Evolutionary conservation across 2,113 vertebrate genomes (phyloP), one percentile per base, ranked within the genome.

Genomic region (Speoplatyrhinus poulsoni): DNA sequence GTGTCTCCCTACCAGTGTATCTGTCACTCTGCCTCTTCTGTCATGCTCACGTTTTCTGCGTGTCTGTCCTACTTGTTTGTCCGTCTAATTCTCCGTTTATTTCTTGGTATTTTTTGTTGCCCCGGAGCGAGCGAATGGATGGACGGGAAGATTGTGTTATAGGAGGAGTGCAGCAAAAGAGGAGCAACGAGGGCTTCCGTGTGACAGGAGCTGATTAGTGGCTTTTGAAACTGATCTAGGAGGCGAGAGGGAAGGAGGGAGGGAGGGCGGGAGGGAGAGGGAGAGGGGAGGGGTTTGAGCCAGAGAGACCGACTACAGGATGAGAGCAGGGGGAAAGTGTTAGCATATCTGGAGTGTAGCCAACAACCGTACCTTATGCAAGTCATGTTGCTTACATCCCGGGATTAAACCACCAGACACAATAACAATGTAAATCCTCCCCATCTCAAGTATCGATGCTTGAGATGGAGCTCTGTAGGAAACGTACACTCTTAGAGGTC

Each of bases 21-120:
- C 50, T 13, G 15, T 1, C 46, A 3, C 15, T 9, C 26, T 12
- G 19, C 62, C 46, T n/a, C 57, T 58, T 54, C 46, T 77, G 54
- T 36, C 69, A 69, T 66, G 50, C 54, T 62, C 50, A n/a, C 53
- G 4, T 54, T 41, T 41, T 63, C 49, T 52, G 3, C 15, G 9
- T 6, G 9, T 12, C 11, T 52, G 49, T 75, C 7, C 46, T 17
- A 41, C 5, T 41, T 16, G 59, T 67, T 41, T 16, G 59, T 67
- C 47, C 76, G 52, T 69, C 46, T 36, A 59, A 59, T 36, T 56
- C n/a, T 56, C 5, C 1, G 17, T 17, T 19, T 7, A 19, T 9
- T 10, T 1, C 17, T 15, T 52, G 9, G 8, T 9, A 9, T 52
- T 52, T 52, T 52, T 15, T 15, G 26, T 26, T 26, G 26, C 26